Conservation (phyloP, 2,797 vertebrate species). For the Lepilemur septentrionalis region DNA sequence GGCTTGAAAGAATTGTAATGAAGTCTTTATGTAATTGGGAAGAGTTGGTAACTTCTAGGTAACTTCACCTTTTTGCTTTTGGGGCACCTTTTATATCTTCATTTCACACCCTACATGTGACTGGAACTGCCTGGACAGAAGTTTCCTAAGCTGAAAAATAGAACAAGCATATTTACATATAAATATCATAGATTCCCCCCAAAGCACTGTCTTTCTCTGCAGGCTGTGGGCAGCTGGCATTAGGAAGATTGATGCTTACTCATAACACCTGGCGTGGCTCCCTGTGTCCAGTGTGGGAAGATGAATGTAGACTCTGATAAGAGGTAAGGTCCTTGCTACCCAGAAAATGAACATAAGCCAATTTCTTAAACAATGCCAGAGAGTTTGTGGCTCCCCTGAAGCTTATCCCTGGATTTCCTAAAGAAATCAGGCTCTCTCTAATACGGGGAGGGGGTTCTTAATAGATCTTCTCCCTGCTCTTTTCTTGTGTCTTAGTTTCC, state of each 20-base stretch:
- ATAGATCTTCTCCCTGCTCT: not conserved
- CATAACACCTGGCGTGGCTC: not conserved
- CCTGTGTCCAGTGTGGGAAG: not conserved
- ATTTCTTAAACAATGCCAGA: not conserved
- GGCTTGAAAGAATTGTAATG: not conserved
- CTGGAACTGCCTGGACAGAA: not conserved
- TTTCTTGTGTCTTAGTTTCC: not conserved
- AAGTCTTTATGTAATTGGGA: not conserved
- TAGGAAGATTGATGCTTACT: not conserved
- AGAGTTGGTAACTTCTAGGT: not conserved
- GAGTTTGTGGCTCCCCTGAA: not conserved
- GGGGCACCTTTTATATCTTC: not conserved
- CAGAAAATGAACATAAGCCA: not conserved
- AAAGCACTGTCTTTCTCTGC: not conserved
- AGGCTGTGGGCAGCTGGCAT: not conserved
- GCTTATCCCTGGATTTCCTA: not conserved
- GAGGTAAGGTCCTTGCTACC: not conserved
- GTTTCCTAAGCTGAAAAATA: not conserved
- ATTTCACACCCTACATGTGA: not conserved
- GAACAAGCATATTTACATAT: not conserved
- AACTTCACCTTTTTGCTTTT: not conserved
- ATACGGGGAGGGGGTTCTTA: not conserved
- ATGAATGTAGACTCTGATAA: not conserved
- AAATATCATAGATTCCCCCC: not conserved
- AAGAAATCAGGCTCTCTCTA: not conserved